Percentiles rank a stretch among this genome's conserved stretches.
phyloP scores from a whole-genome alignment of 2,113 vertebrate genomes.

The Pardalotus punctatus region DNA sequence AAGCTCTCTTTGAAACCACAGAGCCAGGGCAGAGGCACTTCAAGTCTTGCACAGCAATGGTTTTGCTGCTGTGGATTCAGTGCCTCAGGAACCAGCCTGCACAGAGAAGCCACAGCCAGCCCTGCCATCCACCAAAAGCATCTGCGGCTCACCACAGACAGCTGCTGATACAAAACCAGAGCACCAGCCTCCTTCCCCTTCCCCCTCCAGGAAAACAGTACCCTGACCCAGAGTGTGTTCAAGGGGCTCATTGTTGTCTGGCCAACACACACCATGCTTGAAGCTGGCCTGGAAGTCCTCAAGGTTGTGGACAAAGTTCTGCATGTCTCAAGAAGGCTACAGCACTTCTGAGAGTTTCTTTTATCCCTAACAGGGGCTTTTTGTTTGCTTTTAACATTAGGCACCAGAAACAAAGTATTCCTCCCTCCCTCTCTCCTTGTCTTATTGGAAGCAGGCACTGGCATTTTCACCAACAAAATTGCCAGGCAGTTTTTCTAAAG shows the following conservation, averaged over 20 bases:
- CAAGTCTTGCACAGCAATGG: not conserved
- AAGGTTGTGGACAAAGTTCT: not conserved
- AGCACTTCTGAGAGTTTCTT: not conserved
- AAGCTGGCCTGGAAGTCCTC: slow-evolving; percentile 10
- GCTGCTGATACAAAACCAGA: not conserved
- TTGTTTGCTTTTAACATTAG: not conserved
- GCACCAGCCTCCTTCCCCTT: not conserved
- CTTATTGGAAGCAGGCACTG: not conserved
- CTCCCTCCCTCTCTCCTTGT: not conserved
- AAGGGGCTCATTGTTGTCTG: slow-evolving; percentile 32
- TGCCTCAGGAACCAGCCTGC: not conserved
- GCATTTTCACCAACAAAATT: not conserved
- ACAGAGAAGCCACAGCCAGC: not conserved
- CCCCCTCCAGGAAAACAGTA: not conserved
- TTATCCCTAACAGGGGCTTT: not conserved
- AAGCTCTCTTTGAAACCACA: not conserved
- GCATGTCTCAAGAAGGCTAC: not conserved
- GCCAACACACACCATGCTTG: fast-evolving
- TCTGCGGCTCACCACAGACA: not conserved
- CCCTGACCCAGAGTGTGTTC: not conserved
- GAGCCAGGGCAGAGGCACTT: not conserved
- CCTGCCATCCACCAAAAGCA: not conserved
- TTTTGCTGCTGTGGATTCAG: not conserved
- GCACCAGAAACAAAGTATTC: not conserved
- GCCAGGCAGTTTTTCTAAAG: not conserved